These are phyloP conservation scores for Ridgeia piscesae DNA, from an alignment of 1,140 invertebrate species.

Conservation along the genomic window DNA sequence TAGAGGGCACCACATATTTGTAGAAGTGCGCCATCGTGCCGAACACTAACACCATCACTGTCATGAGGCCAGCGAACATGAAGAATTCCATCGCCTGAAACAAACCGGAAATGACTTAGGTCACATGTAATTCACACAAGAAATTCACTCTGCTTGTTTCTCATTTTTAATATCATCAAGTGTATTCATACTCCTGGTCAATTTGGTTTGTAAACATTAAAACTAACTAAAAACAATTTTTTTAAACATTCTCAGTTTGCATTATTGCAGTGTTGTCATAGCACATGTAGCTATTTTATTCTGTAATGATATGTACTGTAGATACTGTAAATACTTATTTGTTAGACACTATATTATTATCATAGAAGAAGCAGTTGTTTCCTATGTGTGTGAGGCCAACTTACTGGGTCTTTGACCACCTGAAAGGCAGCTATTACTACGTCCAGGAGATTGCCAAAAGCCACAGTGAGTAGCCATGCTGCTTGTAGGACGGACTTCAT, in stretches of 20 bases:
- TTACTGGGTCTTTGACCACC: slow-evolving; percentile 45
- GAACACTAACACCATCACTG: slow-evolving; percentile 79
- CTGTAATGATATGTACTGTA: neutral
- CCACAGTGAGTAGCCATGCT: slow-evolving; percentile 84
- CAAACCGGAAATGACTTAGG: slow-evolving; percentile 22
- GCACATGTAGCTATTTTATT: neutral
- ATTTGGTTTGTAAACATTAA: too few relatives aligned
- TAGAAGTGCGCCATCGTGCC: slow-evolving; percentile 69
- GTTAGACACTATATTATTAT: neutral
- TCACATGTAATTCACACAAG: neutral
- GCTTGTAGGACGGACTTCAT: slow-evolving; percentile 93
- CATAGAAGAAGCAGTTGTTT: neutral
- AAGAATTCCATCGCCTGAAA: slow-evolving; percentile 82
- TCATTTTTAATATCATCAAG: too few relatives aligned
- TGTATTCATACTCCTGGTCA: too few relatives aligned
- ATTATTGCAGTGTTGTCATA: too few relatives aligned
- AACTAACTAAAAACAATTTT: too few relatives aligned
- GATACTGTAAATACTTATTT: too few relatives aligned
- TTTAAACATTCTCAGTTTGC: too few relatives aligned
- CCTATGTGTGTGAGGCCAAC: neutral
- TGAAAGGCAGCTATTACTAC: slow-evolving; percentile 77
- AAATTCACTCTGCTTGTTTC: too few relatives aligned
- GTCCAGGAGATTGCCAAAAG: slow-evolving; percentile 88
- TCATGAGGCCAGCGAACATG: slow-evolving; percentile 84
- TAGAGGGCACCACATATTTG: slow-evolving; percentile 45